Conservation (phyloP, 2,888 invertebrate genomes). For the Tuberolachnus salignus region DNA sequence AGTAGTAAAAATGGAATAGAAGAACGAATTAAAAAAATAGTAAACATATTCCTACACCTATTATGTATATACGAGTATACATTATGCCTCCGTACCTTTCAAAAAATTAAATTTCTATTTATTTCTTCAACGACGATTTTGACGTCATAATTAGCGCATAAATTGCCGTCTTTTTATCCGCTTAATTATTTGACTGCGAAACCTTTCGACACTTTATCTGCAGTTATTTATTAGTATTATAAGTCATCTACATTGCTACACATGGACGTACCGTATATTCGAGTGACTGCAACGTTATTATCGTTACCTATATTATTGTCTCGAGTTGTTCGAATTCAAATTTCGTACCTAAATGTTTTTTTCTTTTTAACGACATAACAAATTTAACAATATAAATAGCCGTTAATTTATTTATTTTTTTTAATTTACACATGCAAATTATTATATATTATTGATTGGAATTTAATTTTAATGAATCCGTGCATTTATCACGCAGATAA, state of each 20-base stretch:
- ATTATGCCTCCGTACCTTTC: not conserved
- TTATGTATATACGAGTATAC: too few species aligned
- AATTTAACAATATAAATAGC: not conserved
- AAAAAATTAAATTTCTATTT: too few species aligned
- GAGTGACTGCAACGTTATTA: not conserved
- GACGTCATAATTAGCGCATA: not conserved
- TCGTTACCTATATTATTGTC: not conserved
- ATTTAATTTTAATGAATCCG: constrained; percentile 22
- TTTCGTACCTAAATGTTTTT: not conserved
- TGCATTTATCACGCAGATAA: constrained; percentile 13
- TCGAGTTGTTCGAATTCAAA: constrained; percentile 26
- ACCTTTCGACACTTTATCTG: not conserved
- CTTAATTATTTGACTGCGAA: not conserved
- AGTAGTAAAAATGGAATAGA: too few species aligned
- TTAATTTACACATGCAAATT: too few species aligned
- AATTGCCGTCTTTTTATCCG: constrained; percentile 11
- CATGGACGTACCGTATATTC: not conserved
- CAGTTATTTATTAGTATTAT: constrained; percentile 12
- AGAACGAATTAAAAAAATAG: too few species aligned
- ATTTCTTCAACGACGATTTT: too few species aligned
- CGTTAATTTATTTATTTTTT: too few species aligned
- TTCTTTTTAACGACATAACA: constrained; percentile 7
- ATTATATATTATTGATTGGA: not conserved
- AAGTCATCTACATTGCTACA: not conserved
- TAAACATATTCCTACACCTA: too few species aligned